These are phyloP conservation scores for Torymus tubicola DNA, from an alignment of 2,888 invertebrate genomes.

Conservation along the genomic window DNA sequence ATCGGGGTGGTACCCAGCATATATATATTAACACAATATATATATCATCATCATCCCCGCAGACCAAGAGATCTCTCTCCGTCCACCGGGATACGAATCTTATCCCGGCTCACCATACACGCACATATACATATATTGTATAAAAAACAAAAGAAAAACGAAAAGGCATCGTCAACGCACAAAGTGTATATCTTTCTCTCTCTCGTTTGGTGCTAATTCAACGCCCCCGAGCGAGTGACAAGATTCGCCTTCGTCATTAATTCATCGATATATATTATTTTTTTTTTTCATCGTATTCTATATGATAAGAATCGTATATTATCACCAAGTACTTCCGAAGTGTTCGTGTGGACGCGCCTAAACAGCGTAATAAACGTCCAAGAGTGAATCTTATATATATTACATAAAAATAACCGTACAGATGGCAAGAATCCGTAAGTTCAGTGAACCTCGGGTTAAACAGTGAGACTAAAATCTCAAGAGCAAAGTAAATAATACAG, in stretches of 20 bases:
- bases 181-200: background rate
- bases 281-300: constrained; percentile 12
- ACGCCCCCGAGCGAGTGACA: too few species aligned
- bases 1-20: too few species aligned
- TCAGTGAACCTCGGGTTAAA: constrained; percentile 40
- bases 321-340: constrained; percentile 21
- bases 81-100: constrained; percentile 62
- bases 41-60: constrained; percentile 36
- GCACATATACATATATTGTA: too few species aligned
- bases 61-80: constrained; percentile 67
- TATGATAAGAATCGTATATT: background rate
- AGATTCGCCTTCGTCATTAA: background rate
- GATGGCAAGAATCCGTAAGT: constrained; percentile 14
- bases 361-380: background rate
- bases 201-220: too few species aligned
- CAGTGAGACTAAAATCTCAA: constrained; percentile 2
- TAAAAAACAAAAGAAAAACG: too few species aligned
- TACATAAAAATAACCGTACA: too few species aligned
- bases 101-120: too few species aligned
- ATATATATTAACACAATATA: too few species aligned
- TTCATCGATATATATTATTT: background rate
- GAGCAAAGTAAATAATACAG: too few species aligned
- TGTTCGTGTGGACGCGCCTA: constrained; percentile 13
- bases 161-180: background rate
- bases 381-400: too few species aligned